These are phyloP conservation scores for Lophura nycthemera DNA, from an alignment of 2,113 vertebrate species.

Conservation along the genomic window DNA sequence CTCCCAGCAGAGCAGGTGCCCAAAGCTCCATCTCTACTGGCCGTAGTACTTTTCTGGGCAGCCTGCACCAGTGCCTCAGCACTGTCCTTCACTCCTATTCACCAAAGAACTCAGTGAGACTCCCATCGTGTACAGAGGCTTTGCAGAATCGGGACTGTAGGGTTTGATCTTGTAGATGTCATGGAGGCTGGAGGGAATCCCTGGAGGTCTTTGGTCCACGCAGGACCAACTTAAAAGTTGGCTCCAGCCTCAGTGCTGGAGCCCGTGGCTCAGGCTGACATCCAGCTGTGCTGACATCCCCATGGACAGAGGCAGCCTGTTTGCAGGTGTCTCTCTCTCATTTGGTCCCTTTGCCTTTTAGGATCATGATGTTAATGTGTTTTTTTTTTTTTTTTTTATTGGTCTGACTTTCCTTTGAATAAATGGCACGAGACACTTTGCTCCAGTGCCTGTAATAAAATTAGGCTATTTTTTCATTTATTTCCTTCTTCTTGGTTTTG, in stretches of 20 bases:
- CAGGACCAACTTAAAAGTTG: slow-evolving; percentile 41
- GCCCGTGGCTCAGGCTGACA: neutral
- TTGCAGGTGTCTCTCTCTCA: slow-evolving; percentile 5
- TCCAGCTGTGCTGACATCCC: neutral
- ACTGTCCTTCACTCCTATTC: slow-evolving; percentile 16
- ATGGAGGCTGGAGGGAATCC: slow-evolving; percentile 9
- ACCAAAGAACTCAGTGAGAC: slow-evolving; percentile 56
- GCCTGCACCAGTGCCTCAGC: too few relatives aligned
- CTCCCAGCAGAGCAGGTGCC: neutral
- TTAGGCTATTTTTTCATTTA: slow-evolving; percentile 36
- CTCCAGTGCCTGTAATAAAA: slow-evolving; percentile 64
- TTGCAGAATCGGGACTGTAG: slow-evolving; percentile 47
- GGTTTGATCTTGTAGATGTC: slow-evolving; percentile 58
- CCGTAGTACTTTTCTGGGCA: neutral
- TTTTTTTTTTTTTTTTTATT: neutral
- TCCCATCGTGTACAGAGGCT: slow-evolving; percentile 58
- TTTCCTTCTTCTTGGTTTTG: neutral
- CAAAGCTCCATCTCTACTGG: neutral
- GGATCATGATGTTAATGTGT: neutral
- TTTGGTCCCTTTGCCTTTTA: neutral
- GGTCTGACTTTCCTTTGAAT: slow-evolving; percentile 2
- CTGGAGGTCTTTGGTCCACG: neutral
- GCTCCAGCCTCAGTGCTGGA: slow-evolving; percentile 34
- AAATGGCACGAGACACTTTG: slow-evolving; percentile 27
- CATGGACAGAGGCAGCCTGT: slow-evolving; percentile 15